Conservation (phyloP, 2,113 vertebrate species). For the Nipponia nippon region DNA sequence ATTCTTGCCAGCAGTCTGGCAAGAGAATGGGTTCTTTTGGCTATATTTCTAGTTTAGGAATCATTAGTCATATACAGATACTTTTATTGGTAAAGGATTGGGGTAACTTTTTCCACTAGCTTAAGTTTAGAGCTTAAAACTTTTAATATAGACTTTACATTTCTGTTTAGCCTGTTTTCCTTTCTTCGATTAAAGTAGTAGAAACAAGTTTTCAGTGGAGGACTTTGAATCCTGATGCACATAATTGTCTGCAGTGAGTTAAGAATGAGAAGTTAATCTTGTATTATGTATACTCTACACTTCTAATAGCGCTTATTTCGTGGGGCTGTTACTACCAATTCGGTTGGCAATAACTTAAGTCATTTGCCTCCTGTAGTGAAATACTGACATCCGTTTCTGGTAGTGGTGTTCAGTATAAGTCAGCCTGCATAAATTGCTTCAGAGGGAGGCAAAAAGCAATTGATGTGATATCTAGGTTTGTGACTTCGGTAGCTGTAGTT, state of each 20-base stretch:
- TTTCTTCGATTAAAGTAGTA: neutral
- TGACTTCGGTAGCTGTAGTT: neutral
- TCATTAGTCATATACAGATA: neutral
- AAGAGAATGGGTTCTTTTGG: neutral
- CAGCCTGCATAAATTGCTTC: neutral
- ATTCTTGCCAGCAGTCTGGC: neutral
- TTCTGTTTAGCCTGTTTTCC: neutral
- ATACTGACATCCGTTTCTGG: neutral
- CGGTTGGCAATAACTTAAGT: neutral
- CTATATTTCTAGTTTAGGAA: neutral
- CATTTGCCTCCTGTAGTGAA: neutral
- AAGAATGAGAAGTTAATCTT: neutral
- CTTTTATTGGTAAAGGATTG: neutral
- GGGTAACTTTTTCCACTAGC: neutral
- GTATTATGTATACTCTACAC: neutral
- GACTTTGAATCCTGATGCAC: neutral
- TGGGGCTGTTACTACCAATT: neutral
- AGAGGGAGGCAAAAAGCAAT: neutral
- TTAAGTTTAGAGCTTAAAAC: neutral
- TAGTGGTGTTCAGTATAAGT: neutral
- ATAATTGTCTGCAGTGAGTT: neutral
- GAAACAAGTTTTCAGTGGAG: neutral
- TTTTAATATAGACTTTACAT: neutral
- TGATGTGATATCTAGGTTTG: neutral
- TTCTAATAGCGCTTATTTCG: neutral